Evolutionary conservation across 1,140 invertebrate species (phyloP).

Genomic region (Zaprionus camerounensis): DNA sequence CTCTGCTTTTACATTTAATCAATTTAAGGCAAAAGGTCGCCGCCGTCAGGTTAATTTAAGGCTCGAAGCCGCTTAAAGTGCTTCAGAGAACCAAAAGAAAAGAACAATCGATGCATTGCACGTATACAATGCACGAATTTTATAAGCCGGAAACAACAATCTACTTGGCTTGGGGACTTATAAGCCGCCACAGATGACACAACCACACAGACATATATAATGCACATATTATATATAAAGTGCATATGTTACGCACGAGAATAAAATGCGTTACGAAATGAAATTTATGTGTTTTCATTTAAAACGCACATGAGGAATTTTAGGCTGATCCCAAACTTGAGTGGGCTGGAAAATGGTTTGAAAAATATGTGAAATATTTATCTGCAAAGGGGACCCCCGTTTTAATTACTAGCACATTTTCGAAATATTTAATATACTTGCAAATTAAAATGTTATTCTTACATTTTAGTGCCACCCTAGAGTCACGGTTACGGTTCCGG

Average conservation of each 20-base stretch:
- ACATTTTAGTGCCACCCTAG: background rate
- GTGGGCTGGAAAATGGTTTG: background rate
- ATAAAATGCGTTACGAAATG: conserved; percentile 25
- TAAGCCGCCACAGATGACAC: background rate
- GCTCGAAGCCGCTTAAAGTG: background rate
- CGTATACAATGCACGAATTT: background rate
- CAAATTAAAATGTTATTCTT: background rate
- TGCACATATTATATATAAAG: background rate
- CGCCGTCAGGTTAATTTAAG: conserved; percentile 12
- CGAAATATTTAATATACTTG: background rate
- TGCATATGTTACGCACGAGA: conserved; percentile 6
- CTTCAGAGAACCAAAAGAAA: background rate
- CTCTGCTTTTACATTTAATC: conserved; percentile 27
- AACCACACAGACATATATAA: background rate
- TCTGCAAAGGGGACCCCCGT: background rate
- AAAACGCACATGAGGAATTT: conserved; percentile 10
- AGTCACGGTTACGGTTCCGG: background rate
- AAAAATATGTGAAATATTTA: background rate
- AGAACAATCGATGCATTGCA: background rate
- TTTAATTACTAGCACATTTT: background rate
- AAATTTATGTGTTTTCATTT: conserved; percentile 40
- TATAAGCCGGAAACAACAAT: background rate
- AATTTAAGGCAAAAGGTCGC: conserved; percentile 12
- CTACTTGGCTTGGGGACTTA: background rate
- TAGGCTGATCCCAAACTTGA: background rate